These are phyloP conservation scores for Gouania willdenowi DNA, from an alignment of 2,797 vertebrate species.

Conservation along the genomic window DNA sequence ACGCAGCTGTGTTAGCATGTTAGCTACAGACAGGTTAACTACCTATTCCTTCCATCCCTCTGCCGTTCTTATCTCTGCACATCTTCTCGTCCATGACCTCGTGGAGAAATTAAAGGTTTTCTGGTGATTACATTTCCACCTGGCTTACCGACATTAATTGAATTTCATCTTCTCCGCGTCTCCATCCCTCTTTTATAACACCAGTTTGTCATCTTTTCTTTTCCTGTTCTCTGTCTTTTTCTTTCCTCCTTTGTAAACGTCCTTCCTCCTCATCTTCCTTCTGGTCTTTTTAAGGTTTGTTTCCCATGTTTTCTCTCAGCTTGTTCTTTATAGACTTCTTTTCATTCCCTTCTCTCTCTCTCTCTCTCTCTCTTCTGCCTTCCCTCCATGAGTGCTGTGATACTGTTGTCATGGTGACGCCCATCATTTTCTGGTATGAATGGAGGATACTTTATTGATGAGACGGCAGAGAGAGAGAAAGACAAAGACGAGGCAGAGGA, in stretches of 20 bases:
- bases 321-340: not conserved
- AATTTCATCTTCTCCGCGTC: constrained; percentile 49
- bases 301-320: constrained; percentile 1
- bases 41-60: constrained; percentile 35
- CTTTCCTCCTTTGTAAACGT: constrained; percentile 12
- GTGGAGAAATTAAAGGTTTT: constrained; percentile 57
- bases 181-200: constrained; percentile 6
- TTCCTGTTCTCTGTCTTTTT: constrained; percentile 4
- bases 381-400: constrained; percentile 67
- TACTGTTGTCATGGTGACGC: constrained; percentile 82
- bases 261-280: constrained; percentile 2
- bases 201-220: not conserved
- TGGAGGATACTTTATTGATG: constrained; percentile 80
- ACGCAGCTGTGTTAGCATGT: too few species aligned
- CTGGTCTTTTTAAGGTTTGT: constrained; percentile 1
- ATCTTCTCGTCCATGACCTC: constrained; percentile 45
- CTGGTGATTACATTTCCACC: constrained; percentile 62
- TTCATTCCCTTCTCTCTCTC: not conserved
- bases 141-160: constrained; percentile 63
- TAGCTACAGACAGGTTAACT: too few species aligned
- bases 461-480: constrained; percentile 57
- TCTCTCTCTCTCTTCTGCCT: constrained; percentile 21
- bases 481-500: constrained; percentile 42
- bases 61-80: constrained; percentile 21
- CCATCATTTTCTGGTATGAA: constrained; percentile 80